These are phyloP conservation scores for Corythucha ciliata DNA, from an alignment of 2,888 invertebrate genomes.

Conservation along the genomic window DNA sequence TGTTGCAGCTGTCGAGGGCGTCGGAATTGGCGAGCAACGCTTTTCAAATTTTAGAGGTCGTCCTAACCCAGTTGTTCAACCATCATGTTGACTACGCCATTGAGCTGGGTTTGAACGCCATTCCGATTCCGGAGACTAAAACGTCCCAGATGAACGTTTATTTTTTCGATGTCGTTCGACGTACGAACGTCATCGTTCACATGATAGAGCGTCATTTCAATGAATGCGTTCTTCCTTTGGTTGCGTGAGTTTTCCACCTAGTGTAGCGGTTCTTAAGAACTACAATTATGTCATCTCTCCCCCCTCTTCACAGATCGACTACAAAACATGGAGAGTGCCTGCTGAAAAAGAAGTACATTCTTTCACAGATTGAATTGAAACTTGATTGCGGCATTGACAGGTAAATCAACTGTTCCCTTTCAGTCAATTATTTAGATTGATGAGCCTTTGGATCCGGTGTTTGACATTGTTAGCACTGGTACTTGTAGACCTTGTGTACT, in stretches of 20 bases:
- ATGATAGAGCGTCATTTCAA: slow-evolving; percentile 87
- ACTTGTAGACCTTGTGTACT: no score
- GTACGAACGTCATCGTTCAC: slow-evolving; percentile 87
- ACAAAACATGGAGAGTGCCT: slow-evolving; percentile 81
- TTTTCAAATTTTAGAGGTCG: slow-evolving; percentile 68
- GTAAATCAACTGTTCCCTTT: no score
- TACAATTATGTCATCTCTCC: not conserved
- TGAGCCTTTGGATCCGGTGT: not conserved
- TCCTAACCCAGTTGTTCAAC: slow-evolving; percentile 71
- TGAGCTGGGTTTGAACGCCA: slow-evolving; percentile 80
- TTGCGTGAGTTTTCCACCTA: no score
- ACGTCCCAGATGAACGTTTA: slow-evolving; percentile 74
- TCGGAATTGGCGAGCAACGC: slow-evolving; percentile 70
- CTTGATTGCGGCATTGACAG: slow-evolving; percentile 77
- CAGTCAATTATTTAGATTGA: not conserved
- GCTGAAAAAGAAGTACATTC: slow-evolving; percentile 71
- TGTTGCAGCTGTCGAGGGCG: slow-evolving; percentile 61
- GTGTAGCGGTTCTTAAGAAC: no score
- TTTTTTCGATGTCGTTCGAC: slow-evolving; percentile 87
- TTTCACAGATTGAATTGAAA: slow-evolving; percentile 85
- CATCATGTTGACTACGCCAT: slow-evolving; percentile 96
- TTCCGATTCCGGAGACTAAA: slow-evolving; percentile 83
- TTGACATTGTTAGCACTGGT: no score
- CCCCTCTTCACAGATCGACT: slow-evolving; percentile 56
- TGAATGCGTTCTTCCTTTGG: slow-evolving; percentile 77